Conservation (phyloP, 2,888 invertebrate species). For the Frankliniella fusca region DNA sequence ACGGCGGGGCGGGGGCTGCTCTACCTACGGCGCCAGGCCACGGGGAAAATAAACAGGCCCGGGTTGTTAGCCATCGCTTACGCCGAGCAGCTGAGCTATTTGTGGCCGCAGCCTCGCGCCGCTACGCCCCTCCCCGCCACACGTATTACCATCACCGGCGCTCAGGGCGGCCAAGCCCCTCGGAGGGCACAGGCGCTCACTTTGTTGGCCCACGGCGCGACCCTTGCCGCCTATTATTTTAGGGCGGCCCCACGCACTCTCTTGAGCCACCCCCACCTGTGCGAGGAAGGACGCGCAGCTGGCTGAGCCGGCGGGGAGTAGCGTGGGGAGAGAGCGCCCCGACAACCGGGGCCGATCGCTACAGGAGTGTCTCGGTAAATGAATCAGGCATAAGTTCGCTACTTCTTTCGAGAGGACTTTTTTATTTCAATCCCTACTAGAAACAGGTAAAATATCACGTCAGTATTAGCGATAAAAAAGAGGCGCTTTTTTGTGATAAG, state of each 20-base stretch:
- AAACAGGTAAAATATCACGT: too few relatives aligned
- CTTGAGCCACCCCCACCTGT: neutral
- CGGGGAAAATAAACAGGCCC: constrained; percentile 16
- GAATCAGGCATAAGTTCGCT: too few relatives aligned
- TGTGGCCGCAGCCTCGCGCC: neutral
- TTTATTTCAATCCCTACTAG: too few relatives aligned
- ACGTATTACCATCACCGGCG: neutral
- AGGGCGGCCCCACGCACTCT: neutral
- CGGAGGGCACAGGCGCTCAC: neutral
- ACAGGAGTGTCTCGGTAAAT: too few relatives aligned
- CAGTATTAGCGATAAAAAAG: too few relatives aligned
- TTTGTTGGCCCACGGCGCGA: neutral
- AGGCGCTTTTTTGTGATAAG: too few relatives aligned
- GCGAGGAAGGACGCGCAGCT: too few relatives aligned
- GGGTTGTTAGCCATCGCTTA: constrained; percentile 16
- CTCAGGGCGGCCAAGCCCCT: neutral
- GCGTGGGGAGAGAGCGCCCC: too few relatives aligned
- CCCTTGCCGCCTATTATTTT: constrained; percentile 6
- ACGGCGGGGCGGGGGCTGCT: neutral
- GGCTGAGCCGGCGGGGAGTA: too few relatives aligned
- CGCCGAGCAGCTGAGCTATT: neutral
- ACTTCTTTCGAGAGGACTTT: too few relatives aligned
- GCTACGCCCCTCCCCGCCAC: neutral
- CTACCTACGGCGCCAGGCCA: neutral
- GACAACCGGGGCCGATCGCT: too few relatives aligned